Conservation (phyloP, 92 coral and sea anemone species). For the Ricordea florida region DNA sequence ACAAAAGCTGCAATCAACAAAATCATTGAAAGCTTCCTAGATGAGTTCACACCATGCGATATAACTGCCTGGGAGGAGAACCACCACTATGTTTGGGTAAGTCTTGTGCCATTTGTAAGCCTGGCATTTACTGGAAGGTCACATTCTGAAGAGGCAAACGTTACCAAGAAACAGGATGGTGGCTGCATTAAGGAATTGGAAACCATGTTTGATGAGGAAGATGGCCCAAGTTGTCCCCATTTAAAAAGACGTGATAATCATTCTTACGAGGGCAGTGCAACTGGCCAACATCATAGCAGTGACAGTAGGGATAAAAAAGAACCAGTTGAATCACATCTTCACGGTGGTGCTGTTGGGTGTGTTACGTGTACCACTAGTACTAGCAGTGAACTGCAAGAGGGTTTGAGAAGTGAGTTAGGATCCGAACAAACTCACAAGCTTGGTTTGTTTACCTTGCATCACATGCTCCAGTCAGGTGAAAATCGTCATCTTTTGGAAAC, state of each 20-base stretch:
- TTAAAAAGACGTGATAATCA: neutral
- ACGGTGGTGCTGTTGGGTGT: neutral
- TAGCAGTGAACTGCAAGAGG: neutral
- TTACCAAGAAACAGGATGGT: neutral
- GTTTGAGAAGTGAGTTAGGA: conserved; percentile 38
- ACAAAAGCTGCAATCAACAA: conserved; percentile 50
- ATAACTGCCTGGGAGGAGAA: conserved; percentile 75
- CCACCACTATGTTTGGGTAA: conserved; percentile 89
- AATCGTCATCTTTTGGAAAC: conserved; percentile 58
- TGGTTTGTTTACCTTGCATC: conserved; percentile 69
- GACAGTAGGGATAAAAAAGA: neutral
- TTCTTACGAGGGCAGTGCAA: neutral
- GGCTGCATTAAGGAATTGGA: neutral
- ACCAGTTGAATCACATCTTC: neutral
- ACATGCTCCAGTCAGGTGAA: conserved; percentile 65
- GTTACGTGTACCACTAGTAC: neutral
- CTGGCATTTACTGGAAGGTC: conserved; percentile 76
- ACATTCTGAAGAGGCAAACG: neutral
- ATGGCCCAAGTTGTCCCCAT: neutral
- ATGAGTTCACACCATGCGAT: conserved; percentile 55
- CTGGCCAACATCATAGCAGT: neutral
- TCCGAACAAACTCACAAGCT: conserved; percentile 60
- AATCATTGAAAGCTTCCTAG: conserved; percentile 52
- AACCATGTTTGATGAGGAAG: neutral
- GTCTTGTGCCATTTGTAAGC: conserved; percentile 73